Conservation (phyloP, 2,888 invertebrate species). For the Drosophila parthenogenetica region DNA sequence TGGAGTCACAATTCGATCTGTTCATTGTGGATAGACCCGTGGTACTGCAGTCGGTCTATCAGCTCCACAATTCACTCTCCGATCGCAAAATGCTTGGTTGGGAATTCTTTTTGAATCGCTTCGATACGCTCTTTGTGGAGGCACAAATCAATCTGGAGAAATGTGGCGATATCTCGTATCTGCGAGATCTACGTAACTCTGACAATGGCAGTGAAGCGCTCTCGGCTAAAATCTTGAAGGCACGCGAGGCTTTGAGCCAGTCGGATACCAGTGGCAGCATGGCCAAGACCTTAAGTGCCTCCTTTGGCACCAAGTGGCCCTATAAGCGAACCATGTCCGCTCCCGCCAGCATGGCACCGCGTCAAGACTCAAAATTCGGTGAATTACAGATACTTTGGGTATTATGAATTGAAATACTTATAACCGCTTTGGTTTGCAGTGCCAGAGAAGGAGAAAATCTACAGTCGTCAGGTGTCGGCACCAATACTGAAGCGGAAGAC, state of each 20-base stretch:
- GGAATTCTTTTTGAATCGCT: slow-evolving; percentile 98
- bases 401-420: background rate
- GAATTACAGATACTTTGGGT: slow-evolving; percentile 30
- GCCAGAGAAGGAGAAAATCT: slow-evolving; percentile 93
- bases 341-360: slow-evolving; percentile 92
- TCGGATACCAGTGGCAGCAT: slow-evolving; percentile 88
- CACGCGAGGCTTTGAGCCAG: slow-evolving; percentile 93
- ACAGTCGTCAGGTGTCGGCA: slow-evolving; percentile 96
- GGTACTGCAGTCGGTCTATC: slow-evolving; percentile 97
- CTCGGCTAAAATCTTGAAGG: slow-evolving; percentile 93
- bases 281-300: slow-evolving; percentile 92
- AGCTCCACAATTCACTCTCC: slow-evolving; percentile 96
- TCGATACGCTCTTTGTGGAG: slow-evolving; percentile 97
- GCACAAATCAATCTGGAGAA: slow-evolving; percentile 96
- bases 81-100: slow-evolving; percentile 96
- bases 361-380: slow-evolving; percentile 90
- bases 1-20: slow-evolving; percentile 99
- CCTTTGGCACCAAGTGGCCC: slow-evolving; percentile 96
- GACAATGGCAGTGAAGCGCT: slow-evolving; percentile 95
- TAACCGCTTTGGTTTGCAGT: slow-evolving; percentile 51
- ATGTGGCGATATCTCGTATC: slow-evolving; percentile 92
- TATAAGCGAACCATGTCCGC: slow-evolving; percentile 98
- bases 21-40: slow-evolving; percentile 98
- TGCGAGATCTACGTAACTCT: slow-evolving; percentile 94
- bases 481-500: slow-evolving; percentile 97